Base-by-base conservation (phyloP, 53 echinoderm and acorn worm species). In the Actinopyga echinites region DNA sequence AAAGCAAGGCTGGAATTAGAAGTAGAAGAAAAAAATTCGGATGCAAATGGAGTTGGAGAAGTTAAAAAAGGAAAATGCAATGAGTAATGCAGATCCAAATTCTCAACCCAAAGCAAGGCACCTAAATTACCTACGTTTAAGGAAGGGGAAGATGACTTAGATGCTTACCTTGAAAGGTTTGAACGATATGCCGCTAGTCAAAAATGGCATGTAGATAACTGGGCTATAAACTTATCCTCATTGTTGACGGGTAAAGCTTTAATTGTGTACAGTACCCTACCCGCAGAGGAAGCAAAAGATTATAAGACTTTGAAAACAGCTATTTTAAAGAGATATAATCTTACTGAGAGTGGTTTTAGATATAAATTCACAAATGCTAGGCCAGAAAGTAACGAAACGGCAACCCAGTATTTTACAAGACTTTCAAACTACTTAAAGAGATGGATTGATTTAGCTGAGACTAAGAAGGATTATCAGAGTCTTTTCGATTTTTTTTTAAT, bases 91-190 rank as follows among this genome's bases (percentile, higher is more conserved):
- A 21, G 17, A 62, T 17, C 17, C 17, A 20, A 20, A 62, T 13
- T 1, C 21, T 25, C 19, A 23, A 5, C n/a, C 62, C 19, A 62
- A 62, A 62, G 64, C n/a, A n/a, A n/a, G n/a, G n/a, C 28, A 30
- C 82, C 43, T 23, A 82, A 43, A 8, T 36, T 82, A 20, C 65
- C 82, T 7, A 21, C 12, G 28, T 82, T 82, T 5, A 11, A 64
- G 0, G 84, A 84, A 71, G 49, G 73, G 9, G 74, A 52, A 8
- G 73, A 84, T 68, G 56, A 84, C 25, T 74, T 84, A 71, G 84
- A 84, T 35, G 84, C 84, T 15, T 84, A 71, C 15, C 21, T 84
- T 6, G 29, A 32, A 19, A 11, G 84, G 37, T 84, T 84, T 34
- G 84, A 73, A 37, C 34, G 84, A 53, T 74, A 71, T 73, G 84